Percentiles rank a stretch among this genome's conserved stretches.
Evolutionary conservation across 2,888 invertebrate species (phyloP).

Genomic region (Meganola albula): DNA sequence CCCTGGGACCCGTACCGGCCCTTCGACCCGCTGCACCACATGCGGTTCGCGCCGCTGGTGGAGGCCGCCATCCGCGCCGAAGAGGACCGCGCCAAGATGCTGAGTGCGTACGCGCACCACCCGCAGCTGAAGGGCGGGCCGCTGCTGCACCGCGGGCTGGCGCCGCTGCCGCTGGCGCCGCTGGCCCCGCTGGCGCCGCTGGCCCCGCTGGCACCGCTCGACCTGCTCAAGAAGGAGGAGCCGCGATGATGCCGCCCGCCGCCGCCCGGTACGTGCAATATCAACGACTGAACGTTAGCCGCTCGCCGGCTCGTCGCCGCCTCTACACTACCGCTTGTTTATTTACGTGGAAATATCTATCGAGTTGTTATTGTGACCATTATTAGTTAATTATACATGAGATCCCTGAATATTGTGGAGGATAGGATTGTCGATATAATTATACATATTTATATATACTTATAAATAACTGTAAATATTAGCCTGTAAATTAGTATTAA

Average conservation of each 20-base stretch:
- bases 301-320: constrained; percentile 46
- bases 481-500: constrained; percentile 74
- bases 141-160: constrained; percentile 62
- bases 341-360: constrained; percentile 76
- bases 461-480: constrained; percentile 78
- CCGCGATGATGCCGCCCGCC: constrained; percentile 69
- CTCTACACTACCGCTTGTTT: constrained; percentile 72
- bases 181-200: constrained; percentile 78
- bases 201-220: constrained; percentile 58
- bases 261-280: constrained; percentile 60
- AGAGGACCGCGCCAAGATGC: constrained; percentile 87
- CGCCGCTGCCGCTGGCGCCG: constrained; percentile 68
- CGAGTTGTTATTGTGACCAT: constrained; percentile 76
- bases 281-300: constrained; percentile 49
- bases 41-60: constrained; percentile 87
- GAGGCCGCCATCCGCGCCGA: constrained; percentile 87
- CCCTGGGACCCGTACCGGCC: constrained; percentile 83
- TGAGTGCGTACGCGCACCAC: constrained; percentile 82
- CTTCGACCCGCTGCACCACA: constrained; percentile 82
- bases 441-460: constrained; percentile 78
- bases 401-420: constrained; percentile 65
- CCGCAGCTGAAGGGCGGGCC: constrained; percentile 74
- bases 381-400: constrained; percentile 77
- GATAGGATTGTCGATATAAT: constrained; percentile 72
- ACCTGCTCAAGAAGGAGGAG: constrained; percentile 79